Conservation (phyloP, 2,113 vertebrate genomes). For the Nothoprocta perdicaria region DNA sequence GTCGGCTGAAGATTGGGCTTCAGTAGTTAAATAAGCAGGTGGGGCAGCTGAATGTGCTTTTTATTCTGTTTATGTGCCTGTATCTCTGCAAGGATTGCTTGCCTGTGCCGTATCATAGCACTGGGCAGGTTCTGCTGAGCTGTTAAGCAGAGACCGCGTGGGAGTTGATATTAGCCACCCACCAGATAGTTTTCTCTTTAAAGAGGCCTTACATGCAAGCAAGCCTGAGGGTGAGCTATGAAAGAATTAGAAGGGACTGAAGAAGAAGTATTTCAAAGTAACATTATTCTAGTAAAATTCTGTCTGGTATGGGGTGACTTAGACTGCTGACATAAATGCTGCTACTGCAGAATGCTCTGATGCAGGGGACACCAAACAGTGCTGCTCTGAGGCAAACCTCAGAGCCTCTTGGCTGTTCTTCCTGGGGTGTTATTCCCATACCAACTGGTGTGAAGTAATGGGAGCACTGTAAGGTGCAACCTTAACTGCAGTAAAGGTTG, state of each 20-base stretch:
- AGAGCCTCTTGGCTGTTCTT: background rate
- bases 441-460: background rate
- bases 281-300: conserved; percentile 5
- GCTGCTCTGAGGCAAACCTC: background rate
- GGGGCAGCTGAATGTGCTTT: background rate
- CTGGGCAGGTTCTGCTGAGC: background rate
- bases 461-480: background rate
- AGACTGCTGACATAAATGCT: background rate
- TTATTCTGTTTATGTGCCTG: background rate
- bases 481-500: background rate
- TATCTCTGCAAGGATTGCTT: background rate
- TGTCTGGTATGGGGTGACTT: background rate
- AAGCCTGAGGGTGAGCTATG: conserved; percentile 5
- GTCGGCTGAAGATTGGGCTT: background rate
- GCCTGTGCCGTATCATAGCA: background rate
- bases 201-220: background rate
- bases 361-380: background rate
- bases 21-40: background rate
- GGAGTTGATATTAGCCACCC: background rate
- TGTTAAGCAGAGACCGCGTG: background rate
- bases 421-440: background rate
- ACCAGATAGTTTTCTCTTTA: background rate
- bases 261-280: conserved; percentile 16
- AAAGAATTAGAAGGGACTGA: background rate
- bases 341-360: background rate